Conservation (phyloP, 2,113 vertebrate genomes). For the Chlorodrepanis virens region DNA sequence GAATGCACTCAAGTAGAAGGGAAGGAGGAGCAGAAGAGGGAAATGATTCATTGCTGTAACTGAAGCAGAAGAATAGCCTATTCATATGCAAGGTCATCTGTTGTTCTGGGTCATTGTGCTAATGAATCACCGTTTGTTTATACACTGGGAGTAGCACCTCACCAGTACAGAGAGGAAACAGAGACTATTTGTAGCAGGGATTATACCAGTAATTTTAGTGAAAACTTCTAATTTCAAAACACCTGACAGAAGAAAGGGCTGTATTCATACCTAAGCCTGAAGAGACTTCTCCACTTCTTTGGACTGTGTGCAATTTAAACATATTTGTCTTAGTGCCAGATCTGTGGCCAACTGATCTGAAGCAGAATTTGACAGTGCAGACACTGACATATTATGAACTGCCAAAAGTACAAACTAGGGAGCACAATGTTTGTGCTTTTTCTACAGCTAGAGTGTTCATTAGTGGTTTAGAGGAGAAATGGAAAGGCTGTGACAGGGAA, state of each 20-base stretch:
- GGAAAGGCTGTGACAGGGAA: neutral
- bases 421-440: neutral
- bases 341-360: neutral
- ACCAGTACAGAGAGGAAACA: constrained; percentile 47
- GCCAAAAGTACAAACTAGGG: constrained; percentile 24
- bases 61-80: constrained; percentile 49
- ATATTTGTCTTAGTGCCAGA: constrained; percentile 10
- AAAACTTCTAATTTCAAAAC: constrained; percentile 40
- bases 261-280: constrained; percentile 43
- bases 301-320: neutral
- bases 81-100: constrained; percentile 65
- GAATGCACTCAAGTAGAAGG: neutral
- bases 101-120: constrained; percentile 53
- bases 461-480: constrained; percentile 36
- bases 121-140: constrained; percentile 67
- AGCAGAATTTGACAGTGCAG: constrained; percentile 22
- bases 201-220: constrained; percentile 33
- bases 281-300: neutral
- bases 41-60: constrained; percentile 52
- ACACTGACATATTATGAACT: neutral
- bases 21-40: constrained; percentile 5
- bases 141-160: constrained; percentile 41
- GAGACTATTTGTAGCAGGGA: constrained; percentile 42
- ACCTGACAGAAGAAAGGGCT: constrained; percentile 44
- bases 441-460: neutral